Evolutionary conservation across 2,113 vertebrate genomes (phyloP), one percentile per base, ranked within the genome.

Genomic region (Thamnaconus septentrionalis): DNA sequence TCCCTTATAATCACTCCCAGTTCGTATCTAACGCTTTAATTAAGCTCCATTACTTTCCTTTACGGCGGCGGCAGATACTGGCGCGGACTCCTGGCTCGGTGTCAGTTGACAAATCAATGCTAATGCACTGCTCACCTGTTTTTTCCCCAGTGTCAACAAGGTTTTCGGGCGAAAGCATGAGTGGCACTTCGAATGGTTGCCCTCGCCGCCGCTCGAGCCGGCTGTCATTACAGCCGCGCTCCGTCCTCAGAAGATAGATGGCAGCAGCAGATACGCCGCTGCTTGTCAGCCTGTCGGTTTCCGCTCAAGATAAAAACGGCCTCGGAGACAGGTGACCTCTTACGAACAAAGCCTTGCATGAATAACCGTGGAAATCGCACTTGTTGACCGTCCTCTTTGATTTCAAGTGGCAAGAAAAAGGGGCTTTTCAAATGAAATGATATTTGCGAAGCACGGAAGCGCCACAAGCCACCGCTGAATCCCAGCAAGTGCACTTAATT

Each of bases 101-200:
- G 75, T 71, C 48, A 61, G 65, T 60, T 54, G 61, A 59, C 64
- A 74, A 86, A 85, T 67, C 64, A 53, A 69, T 74, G 79, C 75
- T 69, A 86, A 87, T 81, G 69, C 51, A 54, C 48, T 62, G 55
- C 63, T 72, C 74, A 80, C 68, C 75, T 76, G 69, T 60, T 68
- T 72, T 45, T 66, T 48, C 45, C 53, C 57, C 10, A 45, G 47
- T 61, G 66, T 78, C 80, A 87, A 82, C 78, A 80, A 76, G 54
- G 8, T 67, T 54, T 43, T 59, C 71, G 73, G 58, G 52, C 61
- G 44, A 5, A 74, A 70, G 47, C 5, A 6, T 76, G 62, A 86
- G 70, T 76, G 76, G 47, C 69, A 81, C 66, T 51, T 75, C 46
- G 61, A 73, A 76, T 61, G 10, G 51, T 66, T 79, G 10, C 70